phyloP scores from a whole-genome alignment of 2,113 vertebrate species.

The Herpetotheres cachinnans region DNA sequence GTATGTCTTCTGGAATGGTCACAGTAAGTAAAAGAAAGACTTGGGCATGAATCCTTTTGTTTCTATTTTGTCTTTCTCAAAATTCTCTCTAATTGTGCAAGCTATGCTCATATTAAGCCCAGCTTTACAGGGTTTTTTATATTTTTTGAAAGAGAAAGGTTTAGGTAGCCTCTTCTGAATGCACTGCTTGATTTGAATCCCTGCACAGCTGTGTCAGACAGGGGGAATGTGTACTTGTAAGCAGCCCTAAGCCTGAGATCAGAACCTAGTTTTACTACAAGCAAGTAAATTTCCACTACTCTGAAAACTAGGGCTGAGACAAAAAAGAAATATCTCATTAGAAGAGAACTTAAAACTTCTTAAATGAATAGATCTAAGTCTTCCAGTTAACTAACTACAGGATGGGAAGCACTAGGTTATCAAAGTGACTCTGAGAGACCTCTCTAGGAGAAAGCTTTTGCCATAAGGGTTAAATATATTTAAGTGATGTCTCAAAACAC shows the following conservation, averaged over 20 bases:
- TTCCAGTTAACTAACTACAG: not conserved
- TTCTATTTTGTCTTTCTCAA: not conserved
- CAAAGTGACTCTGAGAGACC: not conserved
- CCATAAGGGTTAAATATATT: not conserved
- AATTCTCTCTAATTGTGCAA: not conserved
- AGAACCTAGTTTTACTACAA: not conserved
- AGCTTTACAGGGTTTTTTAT: not conserved
- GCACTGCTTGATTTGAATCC: not conserved
- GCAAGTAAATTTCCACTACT: not conserved
- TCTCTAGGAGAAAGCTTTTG: not conserved
- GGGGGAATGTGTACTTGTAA: not conserved
- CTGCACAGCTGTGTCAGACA: not conserved
- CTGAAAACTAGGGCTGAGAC: not conserved
- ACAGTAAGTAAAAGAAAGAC: not conserved
- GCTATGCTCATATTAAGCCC: not conserved
- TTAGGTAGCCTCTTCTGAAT: not conserved
- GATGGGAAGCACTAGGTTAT: not conserved
- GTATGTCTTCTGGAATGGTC: not conserved
- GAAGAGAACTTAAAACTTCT: not conserved
- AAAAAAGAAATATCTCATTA: not conserved
- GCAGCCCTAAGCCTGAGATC: not conserved
- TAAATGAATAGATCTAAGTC: not conserved
- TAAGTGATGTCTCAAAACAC: not conserved
- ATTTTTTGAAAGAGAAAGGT: not conserved
- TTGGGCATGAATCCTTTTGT: not conserved